These are phyloP conservation scores for Oophaga sylvatica DNA, from an alignment of 2,797 vertebrate species.

Conservation along the genomic window DNA sequence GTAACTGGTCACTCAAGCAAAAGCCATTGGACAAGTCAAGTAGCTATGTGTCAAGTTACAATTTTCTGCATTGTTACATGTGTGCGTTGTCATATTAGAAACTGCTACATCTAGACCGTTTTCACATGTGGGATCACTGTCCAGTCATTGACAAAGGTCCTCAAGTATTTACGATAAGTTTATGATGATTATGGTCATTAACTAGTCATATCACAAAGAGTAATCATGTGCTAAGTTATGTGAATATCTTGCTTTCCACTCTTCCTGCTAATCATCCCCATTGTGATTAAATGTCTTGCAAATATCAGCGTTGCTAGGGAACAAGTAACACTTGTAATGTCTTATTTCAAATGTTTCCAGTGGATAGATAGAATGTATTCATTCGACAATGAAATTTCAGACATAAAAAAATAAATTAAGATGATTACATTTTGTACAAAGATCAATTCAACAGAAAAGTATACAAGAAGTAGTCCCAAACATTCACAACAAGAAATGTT, in stretches of 20 bases:
- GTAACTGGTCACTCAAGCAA: too few species aligned
- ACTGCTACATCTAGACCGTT: too few species aligned
- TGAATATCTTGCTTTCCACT: conserved; percentile 15
- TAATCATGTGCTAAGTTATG: conserved; percentile 25
- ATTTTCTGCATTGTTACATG: too few species aligned
- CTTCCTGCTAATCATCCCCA: conserved; percentile 13
- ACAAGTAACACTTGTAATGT: conserved; percentile 15
- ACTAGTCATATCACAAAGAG: neutral
- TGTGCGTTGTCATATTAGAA: too few species aligned
- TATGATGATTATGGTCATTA: conserved; percentile 2
- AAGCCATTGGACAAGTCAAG: too few species aligned
- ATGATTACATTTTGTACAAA: neutral
- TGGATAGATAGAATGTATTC: neutral
- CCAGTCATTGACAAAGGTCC: too few species aligned
- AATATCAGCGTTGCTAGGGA: conserved; percentile 21
- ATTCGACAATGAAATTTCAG: neutral
- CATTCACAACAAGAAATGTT: neutral
- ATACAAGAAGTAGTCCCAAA: neutral
- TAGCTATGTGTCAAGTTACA: too few species aligned
- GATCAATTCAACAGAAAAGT: neutral
- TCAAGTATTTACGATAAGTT: neutral
- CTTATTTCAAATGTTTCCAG: neutral
- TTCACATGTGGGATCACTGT: too few species aligned
- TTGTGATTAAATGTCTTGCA: conserved; percentile 24
- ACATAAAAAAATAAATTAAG: neutral